A percentile compares a stretch with the other conserved stretches of the same genome.
Conservation (phyloP, 2,113 vertebrate species). For the Cavia aperea region DNA sequence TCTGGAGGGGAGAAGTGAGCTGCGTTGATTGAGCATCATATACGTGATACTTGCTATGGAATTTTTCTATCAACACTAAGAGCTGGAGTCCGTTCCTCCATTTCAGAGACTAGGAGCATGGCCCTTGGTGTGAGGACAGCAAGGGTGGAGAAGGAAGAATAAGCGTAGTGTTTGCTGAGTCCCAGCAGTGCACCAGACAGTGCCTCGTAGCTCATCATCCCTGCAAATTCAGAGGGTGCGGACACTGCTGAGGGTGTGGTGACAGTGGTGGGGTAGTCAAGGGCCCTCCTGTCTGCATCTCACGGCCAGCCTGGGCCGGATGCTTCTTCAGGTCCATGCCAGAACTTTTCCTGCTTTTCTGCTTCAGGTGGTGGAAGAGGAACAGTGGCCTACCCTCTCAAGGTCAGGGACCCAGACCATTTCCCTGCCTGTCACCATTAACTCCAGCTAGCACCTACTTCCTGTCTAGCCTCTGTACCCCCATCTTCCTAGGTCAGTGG, state of each 20-base stretch:
- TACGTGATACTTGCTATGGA: accelerated
- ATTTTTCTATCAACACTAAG: background rate
- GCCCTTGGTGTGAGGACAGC: background rate
- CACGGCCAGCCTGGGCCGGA: background rate
- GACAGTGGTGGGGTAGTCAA: no score
- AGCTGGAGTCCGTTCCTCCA: accelerated
- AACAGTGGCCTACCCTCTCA: background rate
- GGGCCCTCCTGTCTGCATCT: background rate
- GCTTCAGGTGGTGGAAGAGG: background rate
- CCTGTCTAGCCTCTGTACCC: background rate
- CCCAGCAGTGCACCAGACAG: no score
- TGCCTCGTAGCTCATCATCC: no score
- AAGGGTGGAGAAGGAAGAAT: no score
- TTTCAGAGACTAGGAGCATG: background rate
- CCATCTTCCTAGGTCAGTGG: background rate
- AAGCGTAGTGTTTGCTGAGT: no score
- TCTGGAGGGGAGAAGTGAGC: background rate
- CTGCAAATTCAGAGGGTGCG: no score
- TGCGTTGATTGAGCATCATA: accelerated
- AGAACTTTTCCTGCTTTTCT: background rate
- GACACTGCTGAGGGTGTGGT: no score
- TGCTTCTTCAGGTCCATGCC: background rate
- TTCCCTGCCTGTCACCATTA: background rate
- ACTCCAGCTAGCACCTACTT: no score
- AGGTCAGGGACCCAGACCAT: background rate